phyloP scores from a whole-genome alignment of 2,113 vertebrate species.

The Bubo blakistoni region DNA sequence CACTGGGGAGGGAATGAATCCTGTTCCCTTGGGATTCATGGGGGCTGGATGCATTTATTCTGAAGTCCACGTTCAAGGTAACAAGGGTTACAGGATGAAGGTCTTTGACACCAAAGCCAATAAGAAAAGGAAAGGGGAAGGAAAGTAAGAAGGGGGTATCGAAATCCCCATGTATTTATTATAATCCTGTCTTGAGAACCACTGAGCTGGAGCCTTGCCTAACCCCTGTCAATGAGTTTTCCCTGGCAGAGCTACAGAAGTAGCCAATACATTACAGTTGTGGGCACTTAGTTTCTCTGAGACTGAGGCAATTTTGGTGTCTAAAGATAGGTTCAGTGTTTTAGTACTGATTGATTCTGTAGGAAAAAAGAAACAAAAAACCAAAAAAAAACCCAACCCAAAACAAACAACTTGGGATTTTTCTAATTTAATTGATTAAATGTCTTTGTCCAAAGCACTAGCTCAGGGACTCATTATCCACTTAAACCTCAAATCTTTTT shows the following conservation, averaged over 20 bases:
- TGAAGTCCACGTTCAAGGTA: neutral
- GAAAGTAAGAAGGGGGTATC: neutral
- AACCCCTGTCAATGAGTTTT: neutral
- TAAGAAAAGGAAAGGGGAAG: neutral
- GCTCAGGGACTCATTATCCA: neutral
- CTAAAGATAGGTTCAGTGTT: neutral
- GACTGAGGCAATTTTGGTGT: neutral
- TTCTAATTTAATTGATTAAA: neutral
- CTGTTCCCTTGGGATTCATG: neutral
- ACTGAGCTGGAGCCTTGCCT: neutral
- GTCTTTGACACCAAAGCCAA: neutral
- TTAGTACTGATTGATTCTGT: neutral
- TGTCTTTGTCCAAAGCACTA: neutral
- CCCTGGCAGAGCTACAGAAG: neutral
- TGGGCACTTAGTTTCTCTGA: neutral
- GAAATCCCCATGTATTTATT: neutral
- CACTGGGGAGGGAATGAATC: neutral
- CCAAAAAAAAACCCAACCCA: too few relatives aligned
- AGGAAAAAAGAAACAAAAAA: neutral
- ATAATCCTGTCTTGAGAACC: neutral
- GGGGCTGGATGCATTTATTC: neutral
- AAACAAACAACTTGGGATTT: neutral
- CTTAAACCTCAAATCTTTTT: neutral
- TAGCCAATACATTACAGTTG: rapidly evolving
- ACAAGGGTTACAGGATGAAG: neutral